phyloP scores from a whole-genome alignment of 2,113 vertebrate species.

The Menidia beryllina region DNA sequence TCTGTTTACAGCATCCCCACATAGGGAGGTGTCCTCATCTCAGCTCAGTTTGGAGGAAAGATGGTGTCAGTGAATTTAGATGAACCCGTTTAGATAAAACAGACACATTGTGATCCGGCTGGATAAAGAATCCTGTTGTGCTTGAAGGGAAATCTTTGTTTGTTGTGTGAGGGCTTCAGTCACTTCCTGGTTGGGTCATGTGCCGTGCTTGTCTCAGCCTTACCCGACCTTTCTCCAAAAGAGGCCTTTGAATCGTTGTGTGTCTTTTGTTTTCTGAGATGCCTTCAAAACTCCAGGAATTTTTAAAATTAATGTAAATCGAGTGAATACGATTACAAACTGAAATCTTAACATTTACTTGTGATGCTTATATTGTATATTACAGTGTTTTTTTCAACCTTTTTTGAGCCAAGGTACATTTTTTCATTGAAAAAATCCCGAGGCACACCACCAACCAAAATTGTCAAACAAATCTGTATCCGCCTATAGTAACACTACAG shows the following conservation, averaged over 20 bases:
- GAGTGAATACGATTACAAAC: background rate
- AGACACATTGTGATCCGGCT: conserved; percentile 52
- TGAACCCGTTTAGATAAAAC: conserved; percentile 38
- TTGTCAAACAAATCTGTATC: too few relatives aligned
- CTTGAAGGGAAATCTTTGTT: conserved; percentile 61
- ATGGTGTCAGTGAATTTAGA: conserved; percentile 60
- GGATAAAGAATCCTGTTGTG: conserved; percentile 66
- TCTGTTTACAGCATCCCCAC: background rate
- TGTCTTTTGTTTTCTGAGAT: conserved; percentile 31
- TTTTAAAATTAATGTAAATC: background rate
- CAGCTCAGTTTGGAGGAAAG: background rate
- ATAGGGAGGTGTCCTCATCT: background rate
- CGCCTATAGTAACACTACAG: too few relatives aligned
- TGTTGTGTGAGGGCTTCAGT: conserved; percentile 43
- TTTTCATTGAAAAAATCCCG: too few relatives aligned
- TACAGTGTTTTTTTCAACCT: too few relatives aligned
- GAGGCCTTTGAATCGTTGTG: conserved; percentile 19
- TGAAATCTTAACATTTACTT: too few relatives aligned
- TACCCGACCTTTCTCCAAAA: conserved; percentile 22
- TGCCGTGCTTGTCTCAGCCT: conserved; percentile 60
- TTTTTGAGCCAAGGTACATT: too few relatives aligned
- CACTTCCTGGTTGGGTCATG: conserved; percentile 64
- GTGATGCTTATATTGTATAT: too few relatives aligned
- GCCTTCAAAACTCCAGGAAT: background rate
- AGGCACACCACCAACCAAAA: too few relatives aligned